These are phyloP conservation scores for Maniola jurtina DNA, from an alignment of 1,140 invertebrate species.

Conservation along the genomic window DNA sequence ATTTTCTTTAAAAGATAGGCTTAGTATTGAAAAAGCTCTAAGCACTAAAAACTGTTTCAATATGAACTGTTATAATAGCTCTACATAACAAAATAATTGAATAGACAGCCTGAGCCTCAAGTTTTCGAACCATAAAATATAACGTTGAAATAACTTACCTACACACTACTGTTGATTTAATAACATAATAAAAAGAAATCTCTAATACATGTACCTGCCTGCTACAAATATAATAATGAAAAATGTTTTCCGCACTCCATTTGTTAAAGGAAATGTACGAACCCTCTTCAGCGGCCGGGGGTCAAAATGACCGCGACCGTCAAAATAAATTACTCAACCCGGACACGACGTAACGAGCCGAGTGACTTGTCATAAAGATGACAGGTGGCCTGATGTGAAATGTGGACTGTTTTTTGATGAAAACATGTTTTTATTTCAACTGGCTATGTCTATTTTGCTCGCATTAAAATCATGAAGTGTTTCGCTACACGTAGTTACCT, in stretches of 20 bases:
- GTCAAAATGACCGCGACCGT: neutral
- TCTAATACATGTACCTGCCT: neutral
- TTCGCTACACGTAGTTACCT: too few species aligned
- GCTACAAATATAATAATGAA: slow-evolving; percentile 1
- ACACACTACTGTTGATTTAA: too few species aligned
- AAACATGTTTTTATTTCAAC: slow-evolving; percentile 1
- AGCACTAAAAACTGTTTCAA: too few species aligned
- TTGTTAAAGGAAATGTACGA: neutral
- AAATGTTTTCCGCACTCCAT: neutral
- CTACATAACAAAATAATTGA: too few species aligned
- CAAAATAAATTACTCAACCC: neutral
- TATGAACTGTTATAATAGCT: too few species aligned
- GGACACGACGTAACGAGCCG: neutral
- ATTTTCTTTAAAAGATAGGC: too few species aligned
- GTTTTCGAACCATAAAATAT: too few species aligned
- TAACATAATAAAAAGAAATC: neutral
- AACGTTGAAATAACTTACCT: too few species aligned
- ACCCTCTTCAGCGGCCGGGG: neutral
- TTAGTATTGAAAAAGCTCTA: too few species aligned
- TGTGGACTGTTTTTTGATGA: neutral
- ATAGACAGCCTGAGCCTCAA: too few species aligned
- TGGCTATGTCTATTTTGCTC: neutral
- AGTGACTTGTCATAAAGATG: slow-evolving; percentile 4
- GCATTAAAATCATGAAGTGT: too few species aligned
- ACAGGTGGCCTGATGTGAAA: neutral